Evolutionary conservation across 2,888 invertebrate genomes (phyloP).

Genomic region (Crocallis elinguaria): DNA sequence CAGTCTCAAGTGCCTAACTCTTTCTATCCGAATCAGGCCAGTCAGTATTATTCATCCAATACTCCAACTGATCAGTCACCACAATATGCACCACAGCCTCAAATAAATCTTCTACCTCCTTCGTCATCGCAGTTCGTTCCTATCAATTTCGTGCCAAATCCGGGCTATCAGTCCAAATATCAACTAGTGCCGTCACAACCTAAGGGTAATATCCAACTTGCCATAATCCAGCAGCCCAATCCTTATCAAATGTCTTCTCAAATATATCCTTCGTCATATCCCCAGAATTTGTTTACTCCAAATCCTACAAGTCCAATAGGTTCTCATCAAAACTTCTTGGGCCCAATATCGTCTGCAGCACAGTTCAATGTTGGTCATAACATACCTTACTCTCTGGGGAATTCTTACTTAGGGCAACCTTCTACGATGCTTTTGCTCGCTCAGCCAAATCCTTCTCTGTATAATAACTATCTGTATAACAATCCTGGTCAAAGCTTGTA

Average conservation of each 20-base stretch:
- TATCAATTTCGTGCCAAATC: slow-evolving; percentile 68
- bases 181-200: slow-evolving; percentile 70
- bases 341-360: slow-evolving; percentile 51
- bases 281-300: slow-evolving; percentile 58
- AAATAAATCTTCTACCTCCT: slow-evolving; percentile 58
- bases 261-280: slow-evolving; percentile 45
- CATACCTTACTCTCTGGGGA: slow-evolving; percentile 55
- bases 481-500: slow-evolving; percentile 68
- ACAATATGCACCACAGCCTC: slow-evolving; percentile 50
- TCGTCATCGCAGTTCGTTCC: slow-evolving; percentile 68
- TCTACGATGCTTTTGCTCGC: slow-evolving; percentile 69
- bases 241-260: slow-evolving; percentile 48
- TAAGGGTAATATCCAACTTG: slow-evolving; percentile 66
- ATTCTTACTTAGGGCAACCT: slow-evolving; percentile 64
- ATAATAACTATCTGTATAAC: slow-evolving; percentile 64
- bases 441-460: slow-evolving; percentile 66
- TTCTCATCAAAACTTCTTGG: slow-evolving; percentile 51
- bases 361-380: slow-evolving; percentile 60
- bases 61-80: slow-evolving; percentile 51
- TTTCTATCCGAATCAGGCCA: slow-evolving; percentile 72
- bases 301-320: slow-evolving; percentile 48
- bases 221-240: slow-evolving; percentile 64
- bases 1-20: slow-evolving; percentile 67
- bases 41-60: slow-evolving; percentile 64
- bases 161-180: slow-evolving; percentile 77